Conservation (phyloP, 1,140 invertebrate species). For the Drosophila rhopaloa region DNA sequence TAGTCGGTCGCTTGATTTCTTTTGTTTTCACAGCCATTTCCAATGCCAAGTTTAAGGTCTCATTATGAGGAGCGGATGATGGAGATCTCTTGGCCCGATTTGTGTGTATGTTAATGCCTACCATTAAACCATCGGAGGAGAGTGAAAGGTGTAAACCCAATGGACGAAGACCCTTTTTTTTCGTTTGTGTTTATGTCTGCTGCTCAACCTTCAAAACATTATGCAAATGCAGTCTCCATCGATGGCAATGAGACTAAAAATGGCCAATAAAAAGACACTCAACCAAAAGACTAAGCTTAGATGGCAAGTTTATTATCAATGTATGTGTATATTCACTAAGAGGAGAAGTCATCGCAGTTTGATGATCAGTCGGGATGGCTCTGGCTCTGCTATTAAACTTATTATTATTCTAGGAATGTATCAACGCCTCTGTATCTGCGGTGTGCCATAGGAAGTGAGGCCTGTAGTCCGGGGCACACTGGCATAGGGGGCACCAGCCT, state of each 20-base stretch:
- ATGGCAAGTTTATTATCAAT: constrained; percentile 49
- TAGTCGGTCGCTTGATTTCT: background rate
- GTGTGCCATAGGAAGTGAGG: constrained; percentile 76
- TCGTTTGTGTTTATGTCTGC: constrained; percentile 8
- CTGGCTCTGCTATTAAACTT: constrained; percentile 13
- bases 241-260: constrained; percentile 51
- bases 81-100: constrained; percentile 41
- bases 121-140: constrained; percentile 34
- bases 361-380: constrained; percentile 52
- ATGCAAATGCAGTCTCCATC: constrained; percentile 69
- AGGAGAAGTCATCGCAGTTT: constrained; percentile 43
- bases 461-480: constrained; percentile 65
- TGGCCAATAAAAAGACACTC: constrained; percentile 46
- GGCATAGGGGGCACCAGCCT: constrained; percentile 74
- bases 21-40: constrained; percentile 14
- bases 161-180: constrained; percentile 47
- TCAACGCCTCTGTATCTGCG: constrained; percentile 70
- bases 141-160: constrained; percentile 69
- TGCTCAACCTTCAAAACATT: constrained; percentile 60
- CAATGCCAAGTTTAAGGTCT: constrained; percentile 74
- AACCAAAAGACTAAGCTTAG: constrained; percentile 37
- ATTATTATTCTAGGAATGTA: constrained; percentile 45
- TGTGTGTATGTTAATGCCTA: constrained; percentile 36
- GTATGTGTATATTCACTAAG: constrained; percentile 40
- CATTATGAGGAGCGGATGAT: constrained; percentile 13